A percentile compares a stretch with the other conserved stretches of the same genome.
Evolutionary conservation across 1,140 invertebrate species (phyloP).

Genomic region (Triops longicaudatus): DNA sequence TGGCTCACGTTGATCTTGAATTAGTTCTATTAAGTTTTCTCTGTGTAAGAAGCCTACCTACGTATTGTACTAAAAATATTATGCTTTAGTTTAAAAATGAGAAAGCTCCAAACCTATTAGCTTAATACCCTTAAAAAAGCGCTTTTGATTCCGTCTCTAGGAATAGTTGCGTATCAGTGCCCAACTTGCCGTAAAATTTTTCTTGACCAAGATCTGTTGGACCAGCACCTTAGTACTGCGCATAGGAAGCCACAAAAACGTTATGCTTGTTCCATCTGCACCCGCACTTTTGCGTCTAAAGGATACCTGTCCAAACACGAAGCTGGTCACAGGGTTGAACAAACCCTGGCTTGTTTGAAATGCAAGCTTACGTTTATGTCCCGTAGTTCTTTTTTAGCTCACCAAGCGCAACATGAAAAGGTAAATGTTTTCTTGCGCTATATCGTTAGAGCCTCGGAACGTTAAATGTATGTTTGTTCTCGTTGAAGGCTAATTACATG

Average conservation of each 20-base stretch:
- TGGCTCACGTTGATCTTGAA: neutral
- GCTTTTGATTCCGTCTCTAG: neutral
- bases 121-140: too few species aligned
- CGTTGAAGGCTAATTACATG: neutral
- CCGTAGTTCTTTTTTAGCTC: neutral
- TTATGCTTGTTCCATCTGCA: slow-evolving; percentile 1
- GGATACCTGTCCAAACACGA: neutral
- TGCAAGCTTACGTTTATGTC: neutral
- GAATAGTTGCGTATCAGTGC: neutral
- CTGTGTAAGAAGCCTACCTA: too few species aligned
- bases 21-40: too few species aligned
- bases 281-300: neutral
- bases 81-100: too few species aligned
- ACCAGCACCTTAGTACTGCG: neutral
- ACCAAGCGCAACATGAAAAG: neutral
- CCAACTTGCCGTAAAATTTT: neutral
- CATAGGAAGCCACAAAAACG: slow-evolving; percentile 1
- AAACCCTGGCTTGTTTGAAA: neutral
- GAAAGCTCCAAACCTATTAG: too few species aligned
- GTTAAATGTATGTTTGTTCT: neutral
- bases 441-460: neutral
- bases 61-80: too few species aligned
- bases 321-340: neutral
- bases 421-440: neutral
- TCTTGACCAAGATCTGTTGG: neutral